phyloP scores from a whole-genome alignment of 23 tunicate genomes.

The Ascidia mentula region DNA sequence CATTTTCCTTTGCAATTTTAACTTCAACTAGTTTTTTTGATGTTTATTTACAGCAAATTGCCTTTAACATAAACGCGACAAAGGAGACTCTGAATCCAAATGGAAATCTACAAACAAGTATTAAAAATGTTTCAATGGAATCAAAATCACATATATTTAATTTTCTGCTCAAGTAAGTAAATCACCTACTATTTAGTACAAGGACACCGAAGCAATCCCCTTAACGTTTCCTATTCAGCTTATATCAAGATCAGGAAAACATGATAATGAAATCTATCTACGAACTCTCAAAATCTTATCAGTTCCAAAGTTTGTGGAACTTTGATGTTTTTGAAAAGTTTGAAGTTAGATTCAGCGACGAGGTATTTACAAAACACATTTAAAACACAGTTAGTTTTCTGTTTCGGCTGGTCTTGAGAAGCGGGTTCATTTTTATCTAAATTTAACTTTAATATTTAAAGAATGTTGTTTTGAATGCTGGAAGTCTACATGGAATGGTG shows the following conservation, averaged over 20 bases:
- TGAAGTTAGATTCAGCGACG: neutral
- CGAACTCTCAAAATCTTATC: conserved; percentile 19
- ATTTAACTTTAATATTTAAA: no score
- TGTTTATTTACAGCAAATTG: neutral
- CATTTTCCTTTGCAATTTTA: no score
- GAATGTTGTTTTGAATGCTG: neutral
- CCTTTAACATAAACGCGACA: neutral
- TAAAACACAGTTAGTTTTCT: no score
- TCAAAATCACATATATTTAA: neutral
- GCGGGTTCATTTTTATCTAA: no score
- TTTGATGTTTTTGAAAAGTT: neutral
- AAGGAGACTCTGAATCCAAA: neutral
- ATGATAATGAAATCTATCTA: conserved; percentile 2
- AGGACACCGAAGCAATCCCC: no score
- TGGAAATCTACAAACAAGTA: neutral
- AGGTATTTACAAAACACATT: no score
- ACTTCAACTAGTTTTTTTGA: no score
- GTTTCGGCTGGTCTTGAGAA: no score
- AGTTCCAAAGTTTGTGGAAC: conserved; percentile 9
- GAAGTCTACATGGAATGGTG: neutral
- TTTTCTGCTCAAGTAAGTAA: neutral
- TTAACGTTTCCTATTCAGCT: neutral
- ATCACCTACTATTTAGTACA: no score
- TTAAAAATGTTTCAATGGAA: neutral
- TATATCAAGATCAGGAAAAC: conserved; percentile 18